Evolutionary conservation across 2,113 vertebrate species (phyloP).

Genomic region (Pipra filicauda): DNA sequence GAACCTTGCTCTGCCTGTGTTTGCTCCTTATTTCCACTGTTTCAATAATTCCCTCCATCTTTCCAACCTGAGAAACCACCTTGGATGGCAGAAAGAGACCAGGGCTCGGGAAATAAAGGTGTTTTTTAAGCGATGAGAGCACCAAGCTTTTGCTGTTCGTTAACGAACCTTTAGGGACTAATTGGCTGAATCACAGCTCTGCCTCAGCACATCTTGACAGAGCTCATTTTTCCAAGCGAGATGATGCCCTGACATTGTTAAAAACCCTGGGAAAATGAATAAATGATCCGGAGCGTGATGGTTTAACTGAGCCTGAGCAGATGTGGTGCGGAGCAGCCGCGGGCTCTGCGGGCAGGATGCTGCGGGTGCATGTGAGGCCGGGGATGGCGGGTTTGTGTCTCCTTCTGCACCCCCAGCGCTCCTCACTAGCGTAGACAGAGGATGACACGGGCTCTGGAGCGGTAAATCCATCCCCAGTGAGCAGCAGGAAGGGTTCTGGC

Average conservation of each 20-base stretch:
- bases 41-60: neutral
- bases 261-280: neutral
- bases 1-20: neutral
- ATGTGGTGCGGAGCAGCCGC: neutral
- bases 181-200: neutral
- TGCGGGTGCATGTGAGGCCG: accelerated
- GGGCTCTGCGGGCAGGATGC: neutral
- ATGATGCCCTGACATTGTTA: neutral
- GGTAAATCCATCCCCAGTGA: accelerated
- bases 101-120: neutral
- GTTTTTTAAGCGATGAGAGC: neutral
- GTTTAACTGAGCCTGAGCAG: neutral
- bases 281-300: neutral
- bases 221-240: neutral
- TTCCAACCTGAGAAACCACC: neutral
- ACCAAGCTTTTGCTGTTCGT: accelerated
- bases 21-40: neutral
- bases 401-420: neutral
- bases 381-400: neutral
- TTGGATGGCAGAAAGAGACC: neutral
- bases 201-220: neutral
- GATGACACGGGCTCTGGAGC: neutral
- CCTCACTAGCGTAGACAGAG: neutral
- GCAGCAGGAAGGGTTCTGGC: neutral
- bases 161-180: neutral